phyloP scores from a whole-genome alignment of 2,113 vertebrate species.

The Verasper variegatus region DNA sequence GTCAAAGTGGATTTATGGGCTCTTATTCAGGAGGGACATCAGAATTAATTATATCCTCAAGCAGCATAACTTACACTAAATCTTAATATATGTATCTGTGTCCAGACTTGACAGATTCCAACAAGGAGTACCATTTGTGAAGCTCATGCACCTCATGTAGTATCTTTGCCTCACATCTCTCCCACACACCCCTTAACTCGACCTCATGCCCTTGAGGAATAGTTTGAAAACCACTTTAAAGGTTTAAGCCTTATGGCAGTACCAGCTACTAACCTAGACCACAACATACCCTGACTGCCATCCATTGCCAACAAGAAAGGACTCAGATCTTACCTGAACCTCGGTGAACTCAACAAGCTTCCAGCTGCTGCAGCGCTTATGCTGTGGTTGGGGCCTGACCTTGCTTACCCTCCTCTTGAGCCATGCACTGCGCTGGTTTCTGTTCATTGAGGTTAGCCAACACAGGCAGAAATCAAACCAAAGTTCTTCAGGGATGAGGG shows the following conservation, averaged over 20 bases:
- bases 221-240: too few species aligned
- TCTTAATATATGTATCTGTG: too few species aligned
- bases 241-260: background rate
- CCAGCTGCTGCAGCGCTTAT: background rate
- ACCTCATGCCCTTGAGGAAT: too few species aligned
- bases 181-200: too few species aligned
- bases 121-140: too few species aligned
- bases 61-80: too few species aligned
- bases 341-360: background rate
- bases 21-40: too few species aligned
- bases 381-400: background rate
- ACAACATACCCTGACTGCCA: background rate
- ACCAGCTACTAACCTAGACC: background rate
- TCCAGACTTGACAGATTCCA: too few species aligned
- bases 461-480: background rate
- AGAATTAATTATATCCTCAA: too few species aligned
- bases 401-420: background rate
- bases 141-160: too few species aligned
- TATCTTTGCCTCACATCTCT: too few species aligned
- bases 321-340: background rate
- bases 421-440: background rate
- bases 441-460: background rate
- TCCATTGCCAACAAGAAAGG: background rate
- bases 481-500: background rate
- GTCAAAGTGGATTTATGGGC: too few species aligned